Conservation (phyloP, 1,140 invertebrate species). For the Micrasema longulum region DNA sequence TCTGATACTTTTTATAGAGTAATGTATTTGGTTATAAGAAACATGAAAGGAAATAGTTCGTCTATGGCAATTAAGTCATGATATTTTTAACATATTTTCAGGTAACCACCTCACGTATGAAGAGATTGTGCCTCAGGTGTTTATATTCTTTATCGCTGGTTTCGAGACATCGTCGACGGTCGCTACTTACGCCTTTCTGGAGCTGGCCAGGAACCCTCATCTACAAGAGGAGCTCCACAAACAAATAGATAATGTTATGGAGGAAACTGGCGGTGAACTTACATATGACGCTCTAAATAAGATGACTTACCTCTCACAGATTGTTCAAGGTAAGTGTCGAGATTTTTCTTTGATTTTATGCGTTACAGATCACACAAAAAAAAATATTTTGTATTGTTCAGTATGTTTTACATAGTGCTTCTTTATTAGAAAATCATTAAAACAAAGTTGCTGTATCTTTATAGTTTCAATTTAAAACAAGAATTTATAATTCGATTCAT, state of each 20-base stretch:
- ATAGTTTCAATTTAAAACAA: too few relatives aligned
- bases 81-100: conserved; percentile 59
- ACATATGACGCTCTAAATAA: conserved; percentile 63
- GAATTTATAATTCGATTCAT: too few relatives aligned
- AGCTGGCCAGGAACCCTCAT: conserved; percentile 67
- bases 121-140: conserved; percentile 60
- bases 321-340: conserved; percentile 63
- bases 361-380: too few relatives aligned
- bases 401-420: too few relatives aligned
- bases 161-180: conserved; percentile 59
- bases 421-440: too few relatives aligned
- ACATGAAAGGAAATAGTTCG: too few relatives aligned
- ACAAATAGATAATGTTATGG: conserved; percentile 67
- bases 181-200: conserved; percentile 62
- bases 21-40: too few relatives aligned
- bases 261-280: conserved; percentile 56
- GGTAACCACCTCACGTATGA: conserved; percentile 4
- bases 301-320: conserved; percentile 67
- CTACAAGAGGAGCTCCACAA: conserved; percentile 61
- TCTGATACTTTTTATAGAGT: too few relatives aligned
- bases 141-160: conserved; percentile 58
- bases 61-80: too few relatives aligned
- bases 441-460: too few relatives aligned
- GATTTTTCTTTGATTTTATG: too few relatives aligned
- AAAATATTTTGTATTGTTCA: too few relatives aligned